A percentile compares a stretch with the other conserved stretches of the same genome.
Evolutionary conservation across 1,140 invertebrate genomes (phyloP).

Genomic region (Bombus polaris): DNA sequence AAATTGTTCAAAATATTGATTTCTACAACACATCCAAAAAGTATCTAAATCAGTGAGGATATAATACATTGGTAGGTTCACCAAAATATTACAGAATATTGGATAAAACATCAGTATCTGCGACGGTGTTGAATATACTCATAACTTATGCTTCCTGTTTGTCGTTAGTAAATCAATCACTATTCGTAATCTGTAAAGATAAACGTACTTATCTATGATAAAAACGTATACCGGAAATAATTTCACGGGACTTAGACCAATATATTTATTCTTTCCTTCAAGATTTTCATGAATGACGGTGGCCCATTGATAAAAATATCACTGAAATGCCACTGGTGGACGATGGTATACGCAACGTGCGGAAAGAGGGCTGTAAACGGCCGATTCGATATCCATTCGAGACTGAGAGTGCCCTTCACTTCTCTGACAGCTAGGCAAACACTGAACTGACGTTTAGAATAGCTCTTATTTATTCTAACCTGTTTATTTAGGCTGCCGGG

Average conservation of each 20-base stretch:
- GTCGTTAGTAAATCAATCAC: not conserved
- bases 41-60: too few species aligned
- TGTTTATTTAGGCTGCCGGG: slow-evolving; percentile 79
- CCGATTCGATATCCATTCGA: slow-evolving; percentile 75
- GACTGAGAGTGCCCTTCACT: slow-evolving; percentile 66
- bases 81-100: too few species aligned
- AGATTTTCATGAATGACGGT: not conserved
- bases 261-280: not conserved
- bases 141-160: not conserved
- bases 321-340: slow-evolving; percentile 21
- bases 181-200: not conserved
- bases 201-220: not conserved
- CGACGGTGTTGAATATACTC: too few species aligned
- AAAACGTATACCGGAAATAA: not conserved
- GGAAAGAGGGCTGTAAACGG: slow-evolving; percentile 66
- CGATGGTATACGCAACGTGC: slow-evolving; percentile 25
- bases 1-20: too few species aligned
- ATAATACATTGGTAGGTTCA: too few species aligned
- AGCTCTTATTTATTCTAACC: slow-evolving; percentile 80
- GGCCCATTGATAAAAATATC: slow-evolving; percentile 56
- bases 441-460: slow-evolving; percentile 77
- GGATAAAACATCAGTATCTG: too few species aligned
- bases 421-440: slow-evolving; percentile 79
- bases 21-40: too few species aligned
- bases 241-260: not conserved